Base-by-base conservation (phyloP, 2,888 invertebrate genomes). In the Sesia apiformis region DNA sequence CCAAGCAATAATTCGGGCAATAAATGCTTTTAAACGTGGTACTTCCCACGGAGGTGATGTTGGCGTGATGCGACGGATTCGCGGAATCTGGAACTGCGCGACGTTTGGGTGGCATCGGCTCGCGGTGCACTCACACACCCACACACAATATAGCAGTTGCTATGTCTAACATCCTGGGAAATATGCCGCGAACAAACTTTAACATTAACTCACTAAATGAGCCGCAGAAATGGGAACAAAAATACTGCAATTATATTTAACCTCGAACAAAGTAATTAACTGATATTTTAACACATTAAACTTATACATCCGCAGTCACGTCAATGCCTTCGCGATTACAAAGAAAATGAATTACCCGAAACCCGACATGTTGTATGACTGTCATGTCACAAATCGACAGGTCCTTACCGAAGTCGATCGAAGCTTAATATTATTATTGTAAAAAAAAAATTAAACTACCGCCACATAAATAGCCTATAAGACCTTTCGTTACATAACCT, bases 1-100 rank as follows among this genome's bases (percentile, higher is more conserved):
- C 76, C 76, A 73, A 67, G 76, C 70, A 65, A 75, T 74, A 78
- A 78, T 76, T 76, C 67, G 72, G 61, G 62, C 70, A 75, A 78
- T 56, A 58, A 59, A 60, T 55, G 64, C 40, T 63, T 64, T 69
- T 63, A 56, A 66, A 69, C 63, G 65, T 65, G 63, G 60, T 63
- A 63, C 67, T 81, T 81, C 81, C 78, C 79, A 81, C 78, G 79
- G 59, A 63, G 64, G 62, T 56, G 63, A 61, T 56, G 43, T 52
- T 51, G 53, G 56, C 55, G 58, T 57, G 67, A 70, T 65, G 64
- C 67, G 65, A 68, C 63, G 59, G 63, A 72, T 77, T 70, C 69
- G 57, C 56, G 70, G 76, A 74, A 81, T 76, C 60, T 55, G 60
- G 57, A 46, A 46, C 6, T 8, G n/a, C 8, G 46, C 46, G 46